Conservation (phyloP, 2,797 vertebrate genomes). For the Pseudocheirus occidentalis region DNA sequence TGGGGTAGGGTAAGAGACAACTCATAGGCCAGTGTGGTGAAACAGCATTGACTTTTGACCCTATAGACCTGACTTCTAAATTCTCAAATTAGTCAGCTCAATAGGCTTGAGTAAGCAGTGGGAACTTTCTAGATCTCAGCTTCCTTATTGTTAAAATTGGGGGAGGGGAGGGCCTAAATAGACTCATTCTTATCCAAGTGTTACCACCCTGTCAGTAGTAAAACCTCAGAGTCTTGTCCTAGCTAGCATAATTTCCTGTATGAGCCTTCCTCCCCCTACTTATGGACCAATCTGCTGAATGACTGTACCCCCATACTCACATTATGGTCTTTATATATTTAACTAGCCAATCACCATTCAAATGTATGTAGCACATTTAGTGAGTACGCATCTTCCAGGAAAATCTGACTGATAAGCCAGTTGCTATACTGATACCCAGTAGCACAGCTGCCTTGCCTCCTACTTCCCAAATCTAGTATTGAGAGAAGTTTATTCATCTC, state of each 20-base stretch:
- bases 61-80: neutral
- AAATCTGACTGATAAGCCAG: neutral
- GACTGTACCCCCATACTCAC: neutral
- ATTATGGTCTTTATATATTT: neutral
- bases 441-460: neutral
- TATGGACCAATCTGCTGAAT: neutral
- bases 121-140: neutral
- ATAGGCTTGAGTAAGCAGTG: neutral
- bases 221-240: neutral
- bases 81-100: neutral
- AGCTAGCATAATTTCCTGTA: neutral
- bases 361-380: neutral
- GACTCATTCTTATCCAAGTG: neutral
- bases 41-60: neutral
- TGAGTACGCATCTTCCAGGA: neutral
- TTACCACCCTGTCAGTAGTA: neutral
- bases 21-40: neutral
- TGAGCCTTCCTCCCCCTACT: neutral
- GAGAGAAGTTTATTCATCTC: conserved; percentile 30
- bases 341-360: neutral
- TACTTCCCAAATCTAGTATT: too few species aligned
- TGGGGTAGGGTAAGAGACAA: neutral
- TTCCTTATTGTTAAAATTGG: neutral
- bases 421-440: neutral
- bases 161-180: neutral